A percentile compares a stretch with the other conserved stretches of the same genome.
Evolutionary conservation across 37 sponge, comb jelly and placozoan species (phyloP).

Genomic region (Axinella damicornis): DNA sequence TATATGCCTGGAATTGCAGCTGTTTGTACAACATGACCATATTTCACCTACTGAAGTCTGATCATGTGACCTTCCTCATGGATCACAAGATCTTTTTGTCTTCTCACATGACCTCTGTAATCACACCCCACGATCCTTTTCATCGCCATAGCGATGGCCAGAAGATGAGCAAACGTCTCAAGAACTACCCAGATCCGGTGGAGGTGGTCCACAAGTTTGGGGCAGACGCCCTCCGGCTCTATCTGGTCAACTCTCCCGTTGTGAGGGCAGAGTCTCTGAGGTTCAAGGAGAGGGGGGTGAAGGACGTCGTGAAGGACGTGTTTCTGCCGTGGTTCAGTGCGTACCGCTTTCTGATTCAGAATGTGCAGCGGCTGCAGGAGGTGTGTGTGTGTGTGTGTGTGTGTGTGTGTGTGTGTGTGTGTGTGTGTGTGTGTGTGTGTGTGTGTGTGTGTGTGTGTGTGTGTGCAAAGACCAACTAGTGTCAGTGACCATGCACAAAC

Average conservation of each 20-base stretch:
- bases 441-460: too few relatives aligned
- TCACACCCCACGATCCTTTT: too few relatives aligned
- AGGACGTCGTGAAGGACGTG: constrained; percentile 96
- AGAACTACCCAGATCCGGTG: constrained; percentile 98
- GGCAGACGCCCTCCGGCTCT: constrained; percentile 93
- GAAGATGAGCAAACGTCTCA: constrained; percentile 99
- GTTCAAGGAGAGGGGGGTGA: constrained; percentile 95
- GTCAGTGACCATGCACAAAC: too few relatives aligned
- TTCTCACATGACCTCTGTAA: too few relatives aligned
- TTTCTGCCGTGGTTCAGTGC: constrained; percentile 99
- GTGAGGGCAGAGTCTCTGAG: constrained; percentile 93
- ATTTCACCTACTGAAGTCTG: too few relatives aligned
- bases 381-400: background rate
- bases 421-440: too few relatives aligned
- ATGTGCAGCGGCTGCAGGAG: constrained; percentile 73
- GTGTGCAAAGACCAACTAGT: too few relatives aligned
- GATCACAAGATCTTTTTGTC: too few relatives aligned
- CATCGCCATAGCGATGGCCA: constrained; percentile 96
- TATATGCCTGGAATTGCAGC: too few relatives aligned
- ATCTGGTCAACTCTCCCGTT: constrained; percentile 96
- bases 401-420: too few relatives aligned
- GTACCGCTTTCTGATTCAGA: constrained; percentile 96
- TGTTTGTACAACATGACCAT: too few relatives aligned
- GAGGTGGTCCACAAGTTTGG: constrained; percentile 90
- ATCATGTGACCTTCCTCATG: too few relatives aligned